Base-by-base conservation (phyloP, 2,113 vertebrate species). In the Amphiprion ocellaris region DNA sequence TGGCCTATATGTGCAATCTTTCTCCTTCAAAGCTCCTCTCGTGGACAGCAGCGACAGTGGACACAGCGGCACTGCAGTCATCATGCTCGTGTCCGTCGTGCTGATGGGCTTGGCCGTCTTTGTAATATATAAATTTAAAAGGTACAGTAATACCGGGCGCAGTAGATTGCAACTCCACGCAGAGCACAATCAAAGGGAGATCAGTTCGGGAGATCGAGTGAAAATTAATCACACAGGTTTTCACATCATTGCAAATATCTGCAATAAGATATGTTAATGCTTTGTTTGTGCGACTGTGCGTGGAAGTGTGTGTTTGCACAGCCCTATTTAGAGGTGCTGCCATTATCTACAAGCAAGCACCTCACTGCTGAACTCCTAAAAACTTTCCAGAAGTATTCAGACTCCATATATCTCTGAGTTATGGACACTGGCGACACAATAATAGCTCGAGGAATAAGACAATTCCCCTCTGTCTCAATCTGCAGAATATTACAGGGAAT, bases 381-480 rank as follows among this genome's bases (percentile, higher is more conserved):
- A 90, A 90, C 68, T 87, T 89, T 86, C 71, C 77, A 55, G 47
- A 75, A 83, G 79, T 84, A 86, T 85, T 82, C 78, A 60, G 63
- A 82, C 81, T 74, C 80, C 82, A 67, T 86, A 82, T 79, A 85
- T 81, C 78, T 84, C 76, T 54, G 58, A 83, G 89, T 90, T 90
- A 90, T 82, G 82, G 87, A 83, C 80, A 53, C 50, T 70, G 11
- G 19, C 60, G 49, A 67, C 84, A 81, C 88, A 90, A 91, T 91
- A 91, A 92, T 90, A 87, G 88, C 89, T 81, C 2, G 63, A 83
- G 82, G 83, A 90, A 92, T 87, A 87, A 89, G 84, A 92, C 86
- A 86, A 92, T 91, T 89, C 90, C 86, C 90, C 87, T 92, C 92
- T 87, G 90, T 93, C 91, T 93, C 92, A 93, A 92, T 93, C 92